Evolutionary conservation across 2,113 vertebrate genomes (phyloP).

Genomic region (Brachirus orientalis): DNA sequence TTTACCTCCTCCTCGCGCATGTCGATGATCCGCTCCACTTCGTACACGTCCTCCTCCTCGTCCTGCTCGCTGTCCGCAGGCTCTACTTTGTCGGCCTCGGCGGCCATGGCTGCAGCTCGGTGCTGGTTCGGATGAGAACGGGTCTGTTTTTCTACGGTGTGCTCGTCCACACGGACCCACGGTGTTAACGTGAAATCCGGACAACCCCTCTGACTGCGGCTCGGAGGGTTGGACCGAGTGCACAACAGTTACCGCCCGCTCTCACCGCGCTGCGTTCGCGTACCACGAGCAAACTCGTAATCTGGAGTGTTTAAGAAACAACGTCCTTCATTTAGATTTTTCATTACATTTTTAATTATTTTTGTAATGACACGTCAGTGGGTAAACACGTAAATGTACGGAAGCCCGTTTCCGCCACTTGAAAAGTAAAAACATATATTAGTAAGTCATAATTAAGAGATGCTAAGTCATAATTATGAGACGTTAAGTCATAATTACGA

Average conservation of each 20-base stretch:
- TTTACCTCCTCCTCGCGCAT: constrained; percentile 89
- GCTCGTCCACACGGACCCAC: background rate
- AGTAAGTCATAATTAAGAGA: too few relatives aligned
- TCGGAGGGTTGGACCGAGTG: background rate
- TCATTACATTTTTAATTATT: too few relatives aligned
- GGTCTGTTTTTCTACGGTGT: background rate
- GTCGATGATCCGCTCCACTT: constrained; percentile 96
- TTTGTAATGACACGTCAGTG: too few relatives aligned
- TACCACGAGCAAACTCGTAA: background rate
- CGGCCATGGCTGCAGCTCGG: constrained; percentile 49
- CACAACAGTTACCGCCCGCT: constrained; percentile 43
- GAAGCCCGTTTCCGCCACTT: too few relatives aligned
- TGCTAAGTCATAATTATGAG: too few relatives aligned
- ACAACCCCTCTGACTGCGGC: constrained; percentile 14
- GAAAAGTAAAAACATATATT: too few relatives aligned
- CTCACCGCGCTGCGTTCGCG: constrained; percentile 29
- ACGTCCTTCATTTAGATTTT: too few relatives aligned
- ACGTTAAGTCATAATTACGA: too few relatives aligned
- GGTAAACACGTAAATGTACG: too few relatives aligned
- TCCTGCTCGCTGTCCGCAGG: constrained; percentile 84
- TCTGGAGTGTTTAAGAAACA: too few relatives aligned
- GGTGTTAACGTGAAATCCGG: constrained; percentile 23
- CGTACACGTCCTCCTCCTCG: constrained; percentile 90
- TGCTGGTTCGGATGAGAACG: background rate
- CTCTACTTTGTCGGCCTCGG: constrained; percentile 69